Base-by-base conservation (phyloP, 64 coral and sea anemone species). In the Stylophora pistillata region DNA sequence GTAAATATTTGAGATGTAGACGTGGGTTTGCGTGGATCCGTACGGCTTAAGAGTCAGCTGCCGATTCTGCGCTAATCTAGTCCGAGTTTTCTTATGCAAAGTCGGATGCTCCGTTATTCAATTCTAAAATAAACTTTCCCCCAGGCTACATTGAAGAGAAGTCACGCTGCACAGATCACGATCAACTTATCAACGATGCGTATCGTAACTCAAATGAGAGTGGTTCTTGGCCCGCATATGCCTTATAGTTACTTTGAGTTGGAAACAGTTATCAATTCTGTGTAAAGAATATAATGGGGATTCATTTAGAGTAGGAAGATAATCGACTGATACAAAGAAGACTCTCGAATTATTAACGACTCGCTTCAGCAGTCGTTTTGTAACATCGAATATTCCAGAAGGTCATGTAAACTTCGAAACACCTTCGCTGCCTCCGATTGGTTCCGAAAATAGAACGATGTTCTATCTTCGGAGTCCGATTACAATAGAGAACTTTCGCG, bases 11-110 rank as follows among this genome's bases (percentile, higher is more conserved):
- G 52, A 68, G 21, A 68, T 25, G n/a, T 21, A 68, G 64, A 70
- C 80, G 80, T 84, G 80, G 32, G 60, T 66, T 82, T 84, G 60
- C 80, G 80, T 84, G 80, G 80, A 69, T 84, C 62, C 58, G 26
- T 62, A 41, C 20, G 30, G 13, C 13, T 13, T 20, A 25, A 26
- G 62, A 84, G 33, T 84, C 80, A 84, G 61, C 61, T 53, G 34
- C 62, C 59, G 34, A 69, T 68, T 84, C 61, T 31, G 62, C 65
- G 37, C 20, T 84, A 62, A 84, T 62, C 10, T 34, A 7, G 20
- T 27, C 18, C 80, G 79, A 64, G 80, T 68, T 64, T 84, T 84
- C 80, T 84, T 69, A 84, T 84, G 80, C 80, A 66, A 84, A 84
- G 80, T 84, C 69, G 32, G 61, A 30, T 69, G 80, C 60, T 69